phyloP scores from a whole-genome alignment of 2,113 vertebrate species.

The Ciconia stormi region DNA sequence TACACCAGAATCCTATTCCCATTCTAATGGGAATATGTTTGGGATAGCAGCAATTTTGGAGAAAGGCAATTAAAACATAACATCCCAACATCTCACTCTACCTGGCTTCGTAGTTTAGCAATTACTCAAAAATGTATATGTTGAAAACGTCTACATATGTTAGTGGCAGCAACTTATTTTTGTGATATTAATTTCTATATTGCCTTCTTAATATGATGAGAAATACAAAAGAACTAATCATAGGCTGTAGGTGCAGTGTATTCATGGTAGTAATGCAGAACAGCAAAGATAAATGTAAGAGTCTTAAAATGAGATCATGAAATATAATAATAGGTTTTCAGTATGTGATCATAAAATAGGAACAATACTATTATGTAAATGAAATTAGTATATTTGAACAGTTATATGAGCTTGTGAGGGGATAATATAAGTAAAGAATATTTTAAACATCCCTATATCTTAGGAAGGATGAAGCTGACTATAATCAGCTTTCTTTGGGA shows the following conservation, averaged over 20 bases:
- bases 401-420: background rate
- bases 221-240: background rate
- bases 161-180: background rate
- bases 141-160: background rate
- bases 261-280: background rate
- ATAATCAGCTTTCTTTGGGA: background rate
- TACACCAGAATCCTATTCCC: background rate
- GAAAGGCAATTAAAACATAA: background rate
- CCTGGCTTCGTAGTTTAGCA: background rate
- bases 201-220: background rate
- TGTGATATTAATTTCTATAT: background rate
- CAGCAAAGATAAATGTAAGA: background rate
- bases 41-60: background rate
- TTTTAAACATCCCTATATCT: background rate
- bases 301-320: background rate
- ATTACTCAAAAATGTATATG: background rate
- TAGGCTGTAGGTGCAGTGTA: background rate
- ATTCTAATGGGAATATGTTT: background rate
- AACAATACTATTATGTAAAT: background rate
- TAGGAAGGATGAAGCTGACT: background rate
- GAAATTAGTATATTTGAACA: background rate
- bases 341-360: background rate
- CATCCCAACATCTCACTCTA: background rate
- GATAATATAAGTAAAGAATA: background rate
- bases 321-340: constrained; percentile 32